These are phyloP conservation scores for Poeciliopsis turneri DNA, from an alignment of 2,797 vertebrate species.

Conservation along the genomic window DNA sequence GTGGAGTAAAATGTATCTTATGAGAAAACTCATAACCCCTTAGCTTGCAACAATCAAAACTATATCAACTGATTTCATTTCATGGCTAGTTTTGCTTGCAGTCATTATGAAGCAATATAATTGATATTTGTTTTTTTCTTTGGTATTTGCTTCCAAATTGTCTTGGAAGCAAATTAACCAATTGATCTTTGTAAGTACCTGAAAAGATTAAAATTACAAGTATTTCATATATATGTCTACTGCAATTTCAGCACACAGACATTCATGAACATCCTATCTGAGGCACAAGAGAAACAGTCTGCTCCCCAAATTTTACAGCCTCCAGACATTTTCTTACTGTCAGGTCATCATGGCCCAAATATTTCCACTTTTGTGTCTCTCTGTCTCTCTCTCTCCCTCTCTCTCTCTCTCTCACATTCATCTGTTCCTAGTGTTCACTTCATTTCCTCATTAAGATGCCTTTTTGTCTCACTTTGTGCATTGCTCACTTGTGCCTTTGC, in stretches of 20 bases:
- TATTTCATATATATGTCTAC: not conserved
- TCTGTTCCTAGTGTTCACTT: constrained; percentile 33
- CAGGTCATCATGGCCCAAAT: constrained; percentile 16
- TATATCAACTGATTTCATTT: not conserved
- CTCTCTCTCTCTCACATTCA: constrained; percentile 8
- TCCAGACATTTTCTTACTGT: constrained; percentile 38
- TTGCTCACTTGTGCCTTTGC: constrained; percentile 26
- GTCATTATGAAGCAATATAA: not conserved
- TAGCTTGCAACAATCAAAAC: not conserved
- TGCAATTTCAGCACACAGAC: not conserved
- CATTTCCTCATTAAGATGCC: constrained; percentile 38
- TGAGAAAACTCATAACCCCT: not conserved
- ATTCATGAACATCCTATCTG: not conserved
- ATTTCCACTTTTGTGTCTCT: constrained; percentile 8
- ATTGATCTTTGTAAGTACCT: not conserved
- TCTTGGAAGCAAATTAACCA: not conserved
- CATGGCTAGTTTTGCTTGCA: not conserved
- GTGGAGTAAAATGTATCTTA: not conserved
- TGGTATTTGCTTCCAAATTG: not conserved
- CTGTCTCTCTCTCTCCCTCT: not conserved
- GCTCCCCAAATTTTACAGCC: constrained; percentile 15
- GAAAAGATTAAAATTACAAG: not conserved
- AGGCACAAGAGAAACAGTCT: constrained; percentile 7
- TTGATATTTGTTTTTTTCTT: not conserved
- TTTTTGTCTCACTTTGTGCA: constrained; percentile 38